phyloP scores from a whole-genome alignment of 2,113 vertebrate species.

The Atlantisia rogersi region DNA sequence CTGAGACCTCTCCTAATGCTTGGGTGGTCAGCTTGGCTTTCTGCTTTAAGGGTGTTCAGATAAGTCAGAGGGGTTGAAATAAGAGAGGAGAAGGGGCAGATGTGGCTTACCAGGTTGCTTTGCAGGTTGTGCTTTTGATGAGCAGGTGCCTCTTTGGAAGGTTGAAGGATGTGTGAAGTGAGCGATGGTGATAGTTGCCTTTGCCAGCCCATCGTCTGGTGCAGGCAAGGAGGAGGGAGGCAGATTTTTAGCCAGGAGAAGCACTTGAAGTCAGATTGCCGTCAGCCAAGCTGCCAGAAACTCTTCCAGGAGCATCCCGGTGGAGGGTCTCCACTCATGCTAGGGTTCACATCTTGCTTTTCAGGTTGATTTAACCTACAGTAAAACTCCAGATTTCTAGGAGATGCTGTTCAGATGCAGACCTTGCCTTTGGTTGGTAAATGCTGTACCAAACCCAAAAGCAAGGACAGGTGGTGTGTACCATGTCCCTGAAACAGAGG shows the following conservation, averaged over 20 bases:
- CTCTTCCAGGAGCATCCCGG: not conserved
- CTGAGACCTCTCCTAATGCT: not conserved
- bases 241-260: conserved; percentile 11
- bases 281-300: conserved; percentile 38
- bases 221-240: not conserved
- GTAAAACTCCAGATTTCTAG: not conserved
- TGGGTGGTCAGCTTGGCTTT: conserved; percentile 34
- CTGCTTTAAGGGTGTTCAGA: not conserved
- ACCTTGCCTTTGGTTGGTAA: not conserved
- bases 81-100: not conserved
- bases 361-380: not conserved
- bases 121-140: not conserved
- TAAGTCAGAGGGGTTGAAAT: not conserved
- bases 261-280: not conserved
- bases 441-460: not conserved
- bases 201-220: not conserved
- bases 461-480: not conserved
- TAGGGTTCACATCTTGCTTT: not conserved
- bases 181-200: not conserved
- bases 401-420: not conserved
- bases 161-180: not conserved
- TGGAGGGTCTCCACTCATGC: not conserved
- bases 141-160: conserved; percentile 27
- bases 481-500: not conserved
- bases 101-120: conserved; percentile 16